phyloP scores from a whole-genome alignment of 1,140 invertebrate genomes.

The Diachasmimorpha longicaudata region DNA sequence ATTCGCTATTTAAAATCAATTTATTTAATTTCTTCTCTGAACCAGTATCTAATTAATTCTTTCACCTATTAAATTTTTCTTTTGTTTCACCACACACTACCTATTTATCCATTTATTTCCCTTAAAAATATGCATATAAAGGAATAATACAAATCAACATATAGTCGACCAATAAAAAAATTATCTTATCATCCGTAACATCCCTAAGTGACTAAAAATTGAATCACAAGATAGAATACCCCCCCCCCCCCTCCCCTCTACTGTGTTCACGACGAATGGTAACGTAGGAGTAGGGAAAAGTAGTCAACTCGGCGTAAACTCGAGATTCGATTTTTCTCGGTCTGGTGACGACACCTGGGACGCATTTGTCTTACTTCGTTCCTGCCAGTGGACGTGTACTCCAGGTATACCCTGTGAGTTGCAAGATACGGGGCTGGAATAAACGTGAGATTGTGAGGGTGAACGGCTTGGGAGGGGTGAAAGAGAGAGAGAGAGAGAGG shows the following conservation, averaged over 20 bases:
- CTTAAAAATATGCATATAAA: too few relatives aligned
- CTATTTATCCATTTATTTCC: too few relatives aligned
- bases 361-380: slow-evolving; percentile 24
- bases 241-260: background rate
- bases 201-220: background rate
- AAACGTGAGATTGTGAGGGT: background rate
- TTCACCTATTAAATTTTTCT: too few relatives aligned
- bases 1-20: too few relatives aligned
- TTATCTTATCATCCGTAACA: background rate
- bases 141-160: too few relatives aligned
- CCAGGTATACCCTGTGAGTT: background rate
- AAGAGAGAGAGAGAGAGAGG: background rate
- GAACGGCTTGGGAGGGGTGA: background rate
- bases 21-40: too few relatives aligned
- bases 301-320: slow-evolving; percentile 15
- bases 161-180: too few relatives aligned
- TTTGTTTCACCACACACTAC: too few relatives aligned
- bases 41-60: too few relatives aligned
- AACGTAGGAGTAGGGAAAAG: background rate
- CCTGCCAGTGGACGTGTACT: slow-evolving; percentile 14
- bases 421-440: background rate
- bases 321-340: slow-evolving; percentile 24
- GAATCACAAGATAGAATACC: background rate
- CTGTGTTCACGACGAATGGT: background rate
- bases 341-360: slow-evolving; percentile 21